Evolutionary conservation across 2,888 invertebrate species (phyloP).

Genomic region (Drosophila quinaria): DNA sequence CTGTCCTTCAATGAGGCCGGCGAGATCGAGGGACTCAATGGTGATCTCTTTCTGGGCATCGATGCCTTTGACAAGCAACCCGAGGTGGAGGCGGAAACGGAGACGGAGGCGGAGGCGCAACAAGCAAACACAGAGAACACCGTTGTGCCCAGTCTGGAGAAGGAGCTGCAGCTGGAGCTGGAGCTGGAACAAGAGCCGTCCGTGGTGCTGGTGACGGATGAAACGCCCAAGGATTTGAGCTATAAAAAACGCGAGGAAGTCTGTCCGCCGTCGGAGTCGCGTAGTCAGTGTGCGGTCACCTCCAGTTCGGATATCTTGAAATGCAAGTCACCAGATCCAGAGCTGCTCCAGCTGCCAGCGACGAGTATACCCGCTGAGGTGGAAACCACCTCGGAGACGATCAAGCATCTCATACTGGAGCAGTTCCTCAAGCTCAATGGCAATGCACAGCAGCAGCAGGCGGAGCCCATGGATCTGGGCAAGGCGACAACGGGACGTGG

Average conservation of each 20-base stretch:
- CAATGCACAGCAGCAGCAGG: slow-evolving; percentile 85
- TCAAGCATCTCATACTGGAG: slow-evolving; percentile 81
- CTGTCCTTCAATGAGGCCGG: slow-evolving; percentile 85
- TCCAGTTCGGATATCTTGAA: slow-evolving; percentile 91
- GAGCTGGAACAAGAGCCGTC: background rate
- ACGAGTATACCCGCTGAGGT: slow-evolving; percentile 83
- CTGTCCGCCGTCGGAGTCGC: slow-evolving; percentile 78
- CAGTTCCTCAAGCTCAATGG: slow-evolving; percentile 82
- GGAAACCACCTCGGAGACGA: slow-evolving; percentile 89
- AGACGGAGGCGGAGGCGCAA: background rate
- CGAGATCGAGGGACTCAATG: slow-evolving; percentile 84
- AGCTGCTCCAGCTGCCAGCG: slow-evolving; percentile 86
- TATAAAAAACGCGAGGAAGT: slow-evolving; percentile 87
- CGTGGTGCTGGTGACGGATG: slow-evolving; percentile 83
- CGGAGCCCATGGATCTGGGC: slow-evolving; percentile 90
- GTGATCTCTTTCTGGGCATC: slow-evolving; percentile 82
- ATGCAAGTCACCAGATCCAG: slow-evolving; percentile 87
- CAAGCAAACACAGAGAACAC: slow-evolving; percentile 5
- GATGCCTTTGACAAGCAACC: slow-evolving; percentile 75
- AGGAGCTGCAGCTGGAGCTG: slow-evolving; percentile 76
- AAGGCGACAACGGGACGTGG: slow-evolving; percentile 38
- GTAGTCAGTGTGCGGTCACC: slow-evolving; percentile 87
- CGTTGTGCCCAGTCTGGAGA: slow-evolving; percentile 61
- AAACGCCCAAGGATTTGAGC: slow-evolving; percentile 88
- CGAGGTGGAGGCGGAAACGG: slow-evolving; percentile 30